These are phyloP conservation scores for Seladonia tumulorum DNA, from an alignment of 2,888 invertebrate species.

Conservation along the genomic window DNA sequence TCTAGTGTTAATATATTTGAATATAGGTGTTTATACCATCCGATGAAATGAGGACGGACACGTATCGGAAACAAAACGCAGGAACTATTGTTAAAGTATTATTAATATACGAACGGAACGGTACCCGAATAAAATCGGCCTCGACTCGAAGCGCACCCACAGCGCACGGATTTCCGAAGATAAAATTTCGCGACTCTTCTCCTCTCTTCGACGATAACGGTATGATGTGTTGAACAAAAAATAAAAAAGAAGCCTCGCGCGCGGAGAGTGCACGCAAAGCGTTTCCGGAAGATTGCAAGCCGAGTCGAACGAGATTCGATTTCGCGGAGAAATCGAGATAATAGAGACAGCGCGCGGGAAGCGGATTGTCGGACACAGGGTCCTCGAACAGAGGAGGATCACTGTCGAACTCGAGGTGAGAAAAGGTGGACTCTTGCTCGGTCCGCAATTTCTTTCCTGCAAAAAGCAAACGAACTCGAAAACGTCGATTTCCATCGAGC, in stretches of 20 bases:
- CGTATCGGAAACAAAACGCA: no score
- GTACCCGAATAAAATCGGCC: no score
- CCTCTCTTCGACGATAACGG: neutral
- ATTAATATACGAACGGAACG: no score
- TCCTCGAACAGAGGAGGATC: neutral
- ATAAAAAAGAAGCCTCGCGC: neutral
- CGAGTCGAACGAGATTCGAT: constrained; percentile 7
- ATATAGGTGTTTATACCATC: no score
- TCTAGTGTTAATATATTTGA: no score
- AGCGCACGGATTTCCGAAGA: neutral
- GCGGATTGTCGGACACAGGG: neutral
- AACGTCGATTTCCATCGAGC: neutral
- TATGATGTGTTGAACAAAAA: neutral
- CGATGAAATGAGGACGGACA: no score
- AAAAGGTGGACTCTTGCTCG: neutral
- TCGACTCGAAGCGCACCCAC: neutral
- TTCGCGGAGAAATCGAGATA: neutral
- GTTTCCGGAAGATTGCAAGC: neutral
- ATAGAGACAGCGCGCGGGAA: neutral
- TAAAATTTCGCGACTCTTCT: neutral
- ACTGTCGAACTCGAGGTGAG: neutral
- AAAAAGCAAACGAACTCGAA: neutral
- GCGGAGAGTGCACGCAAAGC: neutral
- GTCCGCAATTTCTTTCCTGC: neutral
- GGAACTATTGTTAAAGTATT: no score